phyloP scores from a whole-genome alignment of 2,888 invertebrate species.

The Petrophora chlorosata region DNA sequence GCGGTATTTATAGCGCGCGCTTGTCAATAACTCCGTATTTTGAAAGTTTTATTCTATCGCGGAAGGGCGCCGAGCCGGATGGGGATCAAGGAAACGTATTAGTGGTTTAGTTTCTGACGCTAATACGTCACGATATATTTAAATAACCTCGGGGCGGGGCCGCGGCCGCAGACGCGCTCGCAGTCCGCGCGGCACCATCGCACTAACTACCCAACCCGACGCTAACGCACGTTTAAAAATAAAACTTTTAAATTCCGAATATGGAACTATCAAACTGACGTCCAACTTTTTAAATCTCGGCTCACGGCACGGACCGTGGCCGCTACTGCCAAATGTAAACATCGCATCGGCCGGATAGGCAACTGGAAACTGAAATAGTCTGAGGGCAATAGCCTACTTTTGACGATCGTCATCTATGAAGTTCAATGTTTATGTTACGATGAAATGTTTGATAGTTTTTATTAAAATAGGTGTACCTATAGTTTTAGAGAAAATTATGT shows the following conservation, averaged over 20 bases:
- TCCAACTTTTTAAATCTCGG: conserved; percentile 16
- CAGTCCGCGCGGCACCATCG: conserved; percentile 70
- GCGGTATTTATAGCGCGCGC: conserved; percentile 52
- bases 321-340: conserved; percentile 56
- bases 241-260: conserved; percentile 19
- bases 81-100: conserved; percentile 64
- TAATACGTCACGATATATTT: conserved; percentile 64
- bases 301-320: conserved; percentile 18
- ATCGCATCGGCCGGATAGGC: conserved; percentile 34
- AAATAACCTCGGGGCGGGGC: conserved; percentile 66
- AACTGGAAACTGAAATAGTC: conserved; percentile 61
- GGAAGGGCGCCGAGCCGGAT: conserved; percentile 62
- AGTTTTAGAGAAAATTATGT: conserved; percentile 6
- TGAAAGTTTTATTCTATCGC: conserved; percentile 42
- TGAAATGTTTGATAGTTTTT: conserved; percentile 20
- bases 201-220: conserved; percentile 24
- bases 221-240: conserved; percentile 20
- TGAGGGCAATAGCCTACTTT: conserved; percentile 60
- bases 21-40: conserved; percentile 52
- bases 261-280: conserved; percentile 18
- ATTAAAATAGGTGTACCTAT: conserved; percentile 16
- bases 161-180: conserved; percentile 47
- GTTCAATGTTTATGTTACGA: conserved; percentile 41
- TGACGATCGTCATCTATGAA: conserved; percentile 45
- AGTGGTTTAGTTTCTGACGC: conserved; percentile 43